phyloP scores from a whole-genome alignment of 2,113 vertebrate genomes.

The Vicugna pacos region DNA sequence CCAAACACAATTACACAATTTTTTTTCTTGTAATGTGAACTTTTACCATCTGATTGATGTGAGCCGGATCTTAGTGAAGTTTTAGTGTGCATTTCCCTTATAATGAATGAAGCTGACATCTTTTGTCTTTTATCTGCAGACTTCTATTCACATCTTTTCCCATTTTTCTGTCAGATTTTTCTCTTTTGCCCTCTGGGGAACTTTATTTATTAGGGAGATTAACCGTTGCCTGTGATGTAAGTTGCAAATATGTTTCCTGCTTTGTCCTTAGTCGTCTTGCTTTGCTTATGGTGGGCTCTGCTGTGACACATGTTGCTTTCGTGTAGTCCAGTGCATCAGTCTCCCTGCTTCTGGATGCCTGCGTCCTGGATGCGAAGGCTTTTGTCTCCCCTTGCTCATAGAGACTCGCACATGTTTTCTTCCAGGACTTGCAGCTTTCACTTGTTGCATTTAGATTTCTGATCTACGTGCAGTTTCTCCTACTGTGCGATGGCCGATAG shows the following conservation, averaged over 20 bases:
- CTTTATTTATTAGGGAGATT: neutral
- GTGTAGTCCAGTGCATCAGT: rapidly evolving
- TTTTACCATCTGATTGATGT: rapidly evolving
- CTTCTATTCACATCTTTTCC: neutral
- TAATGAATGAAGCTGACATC: neutral
- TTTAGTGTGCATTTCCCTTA: neutral
- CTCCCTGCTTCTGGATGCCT: neutral
- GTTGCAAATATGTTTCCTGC: neutral
- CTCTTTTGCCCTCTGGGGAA: neutral
- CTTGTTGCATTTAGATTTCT: neutral
- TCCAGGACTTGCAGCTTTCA: neutral
- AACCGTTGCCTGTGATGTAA: neutral
- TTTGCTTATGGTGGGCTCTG: neutral
- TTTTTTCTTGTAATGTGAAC: neutral
- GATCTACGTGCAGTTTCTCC: neutral
- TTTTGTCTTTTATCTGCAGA: neutral
- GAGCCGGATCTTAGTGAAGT: neutral
- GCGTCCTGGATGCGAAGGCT: neutral
- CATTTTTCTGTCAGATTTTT: neutral
- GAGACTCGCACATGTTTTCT: rapidly evolving
- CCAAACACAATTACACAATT: neutral
- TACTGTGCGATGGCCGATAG: neutral
- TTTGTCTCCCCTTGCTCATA: neutral
- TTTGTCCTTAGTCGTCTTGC: neutral
- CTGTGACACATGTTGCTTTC: neutral